phyloP scores from a whole-genome alignment of 1,140 invertebrate genomes.

The Cherax destructor region DNA sequence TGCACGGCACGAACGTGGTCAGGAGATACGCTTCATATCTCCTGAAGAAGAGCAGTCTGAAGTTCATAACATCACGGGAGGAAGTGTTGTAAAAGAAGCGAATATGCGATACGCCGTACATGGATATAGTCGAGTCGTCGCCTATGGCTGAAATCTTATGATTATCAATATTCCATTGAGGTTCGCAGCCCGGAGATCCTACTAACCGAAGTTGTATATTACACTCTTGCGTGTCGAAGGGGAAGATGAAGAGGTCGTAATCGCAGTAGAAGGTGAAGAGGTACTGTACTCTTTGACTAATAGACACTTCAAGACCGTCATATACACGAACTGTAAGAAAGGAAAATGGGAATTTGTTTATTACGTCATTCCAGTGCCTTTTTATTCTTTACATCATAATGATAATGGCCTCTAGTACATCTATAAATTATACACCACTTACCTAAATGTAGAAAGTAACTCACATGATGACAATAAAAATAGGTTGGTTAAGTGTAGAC shows the following conservation, averaged over 20 bases:
- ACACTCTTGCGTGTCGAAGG: conserved; percentile 46
- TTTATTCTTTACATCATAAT: no score
- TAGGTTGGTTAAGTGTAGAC: no score
- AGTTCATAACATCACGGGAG: background rate
- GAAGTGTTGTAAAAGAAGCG: background rate
- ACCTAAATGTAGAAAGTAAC: no score
- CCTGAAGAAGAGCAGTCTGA: conserved; percentile 35
- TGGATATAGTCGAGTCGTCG: conserved; percentile 6
- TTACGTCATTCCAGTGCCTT: no score
- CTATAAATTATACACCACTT: no score
- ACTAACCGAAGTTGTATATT: background rate
- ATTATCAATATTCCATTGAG: background rate
- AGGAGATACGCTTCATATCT: conserved; percentile 13
- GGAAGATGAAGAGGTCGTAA: conserved; percentile 23
- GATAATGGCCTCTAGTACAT: no score
- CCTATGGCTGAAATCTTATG: background rate
- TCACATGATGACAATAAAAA: no score
- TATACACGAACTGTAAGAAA: background rate
- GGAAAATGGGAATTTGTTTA: no score
- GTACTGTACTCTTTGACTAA: conserved; percentile 18
- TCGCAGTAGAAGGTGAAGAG: conserved; percentile 35
- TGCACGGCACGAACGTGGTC: conserved; percentile 32
- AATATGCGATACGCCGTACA: conserved; percentile 1
- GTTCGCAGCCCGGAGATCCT: conserved; percentile 1
- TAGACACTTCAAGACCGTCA: background rate